These are phyloP conservation scores for Cremastinae sp. DNA, from an alignment of 2,888 invertebrate species.

Conservation along the genomic window DNA sequence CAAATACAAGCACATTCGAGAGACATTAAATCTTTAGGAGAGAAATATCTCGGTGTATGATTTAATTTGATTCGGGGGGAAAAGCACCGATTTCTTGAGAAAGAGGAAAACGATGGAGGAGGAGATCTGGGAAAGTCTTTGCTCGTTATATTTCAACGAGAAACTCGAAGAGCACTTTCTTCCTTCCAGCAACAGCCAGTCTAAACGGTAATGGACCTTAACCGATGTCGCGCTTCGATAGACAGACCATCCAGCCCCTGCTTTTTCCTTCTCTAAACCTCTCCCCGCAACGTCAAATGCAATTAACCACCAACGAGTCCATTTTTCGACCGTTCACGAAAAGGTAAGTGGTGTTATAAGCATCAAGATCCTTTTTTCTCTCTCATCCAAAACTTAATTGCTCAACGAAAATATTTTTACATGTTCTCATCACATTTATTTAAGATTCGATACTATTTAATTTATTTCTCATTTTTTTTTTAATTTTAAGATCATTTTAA, in stretches of 20 bases:
- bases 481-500: too few species aligned
- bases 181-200: conserved; percentile 6
- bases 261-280: too few species aligned
- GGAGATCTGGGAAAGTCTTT: conserved; percentile 11
- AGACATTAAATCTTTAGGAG: conserved; percentile 13
- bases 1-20: too few species aligned
- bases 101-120: conserved; percentile 2
- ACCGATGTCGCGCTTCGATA: conserved; percentile 12
- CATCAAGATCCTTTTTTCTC: too few species aligned
- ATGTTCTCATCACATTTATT: too few species aligned
- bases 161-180: conserved; percentile 36
- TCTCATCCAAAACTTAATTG: too few species aligned
- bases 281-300: too few species aligned
- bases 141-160: conserved; percentile 51
- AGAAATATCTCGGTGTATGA: conserved; percentile 18
- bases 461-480: too few species aligned
- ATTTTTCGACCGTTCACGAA: conserved; percentile 1
- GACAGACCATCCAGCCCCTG: too few species aligned
- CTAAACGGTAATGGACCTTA: conserved; percentile 34
- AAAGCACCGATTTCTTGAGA: conserved; percentile 16
- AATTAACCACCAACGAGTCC: conserved; percentile 31
- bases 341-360: not conserved
- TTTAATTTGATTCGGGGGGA: conserved; percentile 43
- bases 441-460: too few species aligned
- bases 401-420: too few species aligned